Conservation (phyloP, 2,888 invertebrate species). For the Callosobruchus maculatus region DNA sequence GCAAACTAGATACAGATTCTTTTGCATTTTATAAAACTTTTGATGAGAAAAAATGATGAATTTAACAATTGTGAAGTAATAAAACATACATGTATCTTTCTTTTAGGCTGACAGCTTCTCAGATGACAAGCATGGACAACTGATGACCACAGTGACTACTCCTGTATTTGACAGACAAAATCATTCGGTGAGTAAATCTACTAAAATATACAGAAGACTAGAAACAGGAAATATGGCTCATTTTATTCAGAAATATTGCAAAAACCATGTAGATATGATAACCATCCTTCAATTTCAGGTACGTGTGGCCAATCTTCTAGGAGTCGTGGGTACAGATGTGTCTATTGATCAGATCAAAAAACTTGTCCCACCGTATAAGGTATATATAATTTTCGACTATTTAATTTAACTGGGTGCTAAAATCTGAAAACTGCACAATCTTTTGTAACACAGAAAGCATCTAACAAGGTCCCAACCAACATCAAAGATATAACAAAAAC, state of each 20-base stretch:
- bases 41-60: too few relatives aligned
- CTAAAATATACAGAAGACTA: conserved; percentile 1
- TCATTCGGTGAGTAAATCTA: conserved; percentile 62
- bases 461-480: too few relatives aligned
- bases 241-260: too few relatives aligned
- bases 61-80: too few relatives aligned
- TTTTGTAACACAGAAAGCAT: too few relatives aligned
- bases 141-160: conserved; percentile 90
- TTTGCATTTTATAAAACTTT: too few relatives aligned
- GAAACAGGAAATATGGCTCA: background rate
- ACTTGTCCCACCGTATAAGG: conserved; percentile 91
- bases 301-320: conserved; percentile 86
- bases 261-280: background rate
- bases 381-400: conserved; percentile 47
- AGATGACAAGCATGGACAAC: conserved; percentile 69
- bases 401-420: too few relatives aligned
- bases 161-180: conserved; percentile 94
- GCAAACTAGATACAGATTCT: too few relatives aligned
- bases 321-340: conserved; percentile 96
- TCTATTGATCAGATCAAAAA: conserved; percentile 93
- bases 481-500: too few relatives aligned
- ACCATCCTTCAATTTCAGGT: conserved; percentile 53
- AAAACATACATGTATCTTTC: conserved; percentile 7
- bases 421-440: too few relatives aligned
- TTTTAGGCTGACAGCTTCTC: conserved; percentile 65